Conservation (phyloP, 2,113 vertebrate species). For the Gallinago paraguaiae region DNA sequence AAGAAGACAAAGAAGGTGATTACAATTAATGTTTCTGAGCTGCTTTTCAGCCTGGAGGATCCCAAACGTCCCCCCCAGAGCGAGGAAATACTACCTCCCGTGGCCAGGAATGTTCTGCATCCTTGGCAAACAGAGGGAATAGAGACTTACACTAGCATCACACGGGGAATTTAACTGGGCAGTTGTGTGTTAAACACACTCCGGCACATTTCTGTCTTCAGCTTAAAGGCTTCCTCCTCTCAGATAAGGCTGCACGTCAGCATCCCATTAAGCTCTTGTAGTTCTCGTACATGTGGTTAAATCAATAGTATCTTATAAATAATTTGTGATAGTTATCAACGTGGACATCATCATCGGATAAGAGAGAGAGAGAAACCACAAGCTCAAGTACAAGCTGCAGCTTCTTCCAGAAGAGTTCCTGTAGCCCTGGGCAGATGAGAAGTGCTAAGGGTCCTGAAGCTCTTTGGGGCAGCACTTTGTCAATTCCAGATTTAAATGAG, state of each 20-base stretch:
- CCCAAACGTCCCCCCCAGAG: neutral
- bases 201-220: fast-evolving
- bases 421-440: neutral
- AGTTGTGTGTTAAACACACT: neutral
- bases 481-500: neutral
- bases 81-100: neutral
- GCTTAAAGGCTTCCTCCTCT: neutral
- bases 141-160: neutral
- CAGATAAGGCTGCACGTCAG: neutral
- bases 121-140: neutral
- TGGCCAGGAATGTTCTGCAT: neutral
- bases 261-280: neutral
- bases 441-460: neutral
- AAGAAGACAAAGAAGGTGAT: neutral
- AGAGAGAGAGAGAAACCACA: neutral
- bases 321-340: neutral
- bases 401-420: neutral
- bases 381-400: neutral
- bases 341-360: neutral
- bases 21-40: neutral
- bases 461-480: neutral
- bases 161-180: neutral
- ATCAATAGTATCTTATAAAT: neutral
- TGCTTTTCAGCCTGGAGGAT: neutral
- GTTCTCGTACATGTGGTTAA: neutral